Base-by-base conservation (phyloP, 2,888 invertebrate genomes). In the Cenopis cana region DNA sequence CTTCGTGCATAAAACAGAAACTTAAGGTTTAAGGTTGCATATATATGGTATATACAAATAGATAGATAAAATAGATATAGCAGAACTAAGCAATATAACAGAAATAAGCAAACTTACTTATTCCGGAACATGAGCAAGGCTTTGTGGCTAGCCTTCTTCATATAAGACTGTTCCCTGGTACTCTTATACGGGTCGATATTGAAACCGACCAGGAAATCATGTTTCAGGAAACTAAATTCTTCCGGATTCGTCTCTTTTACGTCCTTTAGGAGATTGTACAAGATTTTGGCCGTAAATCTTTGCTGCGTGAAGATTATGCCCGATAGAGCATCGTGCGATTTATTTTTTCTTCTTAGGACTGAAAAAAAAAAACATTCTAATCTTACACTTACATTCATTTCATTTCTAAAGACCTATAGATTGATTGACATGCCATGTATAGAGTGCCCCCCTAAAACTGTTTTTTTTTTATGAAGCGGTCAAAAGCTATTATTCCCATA, bases 201-300 rank as follows among this genome's bases (percentile, higher is more conserved):
- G 70, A 93, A 94, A 0, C 98, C 98, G 0, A 97, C 95, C 65
- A 97, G 92, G 81, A 96, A 98, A 77, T 97, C 96, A 0, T 96
- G 94, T 73, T 94, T 92, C 0, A 97, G 79, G 76, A 96, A 95
- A 0, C 88, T 88, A 74, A 95, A 95, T 12, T 94, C 87, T 4
- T 73, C 60, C 0, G 94, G 88, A 73, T 94, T 89, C 0, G 72
- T 49, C 24, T 91, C 78, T 11, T 87, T 89, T 0, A 94, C 94
- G 0, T 91, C 87, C 70, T 95, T 93, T 5, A 98, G 78, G 4
- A 97, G 82, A 73, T 96, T 95, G 81, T 94, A 96, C 0, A 98
- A 79, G 9, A 97, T 93, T 87, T 97, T 96, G 0, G 97, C 96
- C 0, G 97, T 96, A 76, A 96, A 96, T 60, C 97, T 92, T 76